A percentile compares a stretch with the other conserved stretches of the same genome.
These are phyloP conservation scores for Tipula confusa DNA, from an alignment of 2,888 invertebrate species.

Conservation along the genomic window DNA sequence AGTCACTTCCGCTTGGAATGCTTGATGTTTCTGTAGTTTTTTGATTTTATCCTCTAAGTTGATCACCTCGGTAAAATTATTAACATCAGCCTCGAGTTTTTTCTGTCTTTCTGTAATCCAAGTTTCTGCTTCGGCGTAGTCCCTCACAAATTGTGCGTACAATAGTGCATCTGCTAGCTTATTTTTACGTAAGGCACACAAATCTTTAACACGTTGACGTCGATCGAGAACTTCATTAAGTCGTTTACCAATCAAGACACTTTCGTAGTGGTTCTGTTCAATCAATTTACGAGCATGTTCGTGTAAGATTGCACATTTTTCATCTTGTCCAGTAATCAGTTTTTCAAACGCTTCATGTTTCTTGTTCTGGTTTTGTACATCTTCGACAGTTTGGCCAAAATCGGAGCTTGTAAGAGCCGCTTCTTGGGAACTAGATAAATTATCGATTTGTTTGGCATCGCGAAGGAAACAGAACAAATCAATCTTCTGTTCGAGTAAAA, in stretches of 20 bases:
- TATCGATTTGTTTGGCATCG: slow-evolving; percentile 89
- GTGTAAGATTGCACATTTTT: slow-evolving; percentile 74
- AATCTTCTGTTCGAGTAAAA: slow-evolving; percentile 83
- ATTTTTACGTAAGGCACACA: slow-evolving; percentile 62
- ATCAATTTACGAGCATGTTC: slow-evolving; percentile 83
- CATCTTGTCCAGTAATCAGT: slow-evolving; percentile 77
- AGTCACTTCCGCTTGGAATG: slow-evolving; percentile 86
- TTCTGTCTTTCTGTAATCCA: slow-evolving; percentile 92
- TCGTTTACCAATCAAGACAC: slow-evolving; percentile 69
- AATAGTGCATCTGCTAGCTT: slow-evolving; percentile 73
- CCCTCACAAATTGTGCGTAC: slow-evolving; percentile 86
- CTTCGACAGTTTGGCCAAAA: slow-evolving; percentile 76
- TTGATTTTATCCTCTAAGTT: slow-evolving; percentile 93
- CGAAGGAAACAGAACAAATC: slow-evolving; percentile 92
- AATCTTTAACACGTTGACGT: slow-evolving; percentile 59
- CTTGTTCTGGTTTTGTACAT: slow-evolving; percentile 82
- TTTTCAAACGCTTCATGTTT: slow-evolving; percentile 95
- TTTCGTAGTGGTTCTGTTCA: slow-evolving; percentile 87
- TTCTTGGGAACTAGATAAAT: slow-evolving; percentile 83
- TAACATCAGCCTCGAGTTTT: slow-evolving; percentile 75
- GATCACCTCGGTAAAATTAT: slow-evolving; percentile 61
- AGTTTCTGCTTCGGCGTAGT: slow-evolving; percentile 82
- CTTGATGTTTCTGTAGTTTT: slow-evolving; percentile 89
- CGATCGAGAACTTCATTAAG: slow-evolving; percentile 70
- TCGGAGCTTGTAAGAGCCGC: slow-evolving; percentile 67